These are phyloP conservation scores for Tetramorium simillimum DNA, from an alignment of 1,140 invertebrate species.

Conservation along the genomic window DNA sequence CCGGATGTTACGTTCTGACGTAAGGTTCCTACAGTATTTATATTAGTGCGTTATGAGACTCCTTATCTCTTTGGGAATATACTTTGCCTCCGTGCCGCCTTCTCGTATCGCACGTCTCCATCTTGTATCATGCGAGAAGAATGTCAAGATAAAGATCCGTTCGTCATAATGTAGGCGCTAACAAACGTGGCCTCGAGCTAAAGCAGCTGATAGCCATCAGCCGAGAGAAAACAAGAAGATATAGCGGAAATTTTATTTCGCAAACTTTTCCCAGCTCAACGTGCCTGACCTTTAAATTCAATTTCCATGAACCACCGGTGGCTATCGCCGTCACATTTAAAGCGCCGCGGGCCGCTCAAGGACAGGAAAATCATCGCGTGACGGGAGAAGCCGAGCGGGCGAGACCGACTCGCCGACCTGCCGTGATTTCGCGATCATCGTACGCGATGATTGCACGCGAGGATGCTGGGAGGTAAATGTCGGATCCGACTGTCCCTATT, in stretches of 20 bases:
- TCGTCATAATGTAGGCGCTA: conserved; percentile 33
- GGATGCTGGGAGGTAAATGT: conserved; percentile 71
- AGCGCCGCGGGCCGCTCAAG: background rate
- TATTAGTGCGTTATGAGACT: conserved; percentile 13
- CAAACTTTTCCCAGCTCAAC: background rate
- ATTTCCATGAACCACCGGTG: conserved; percentile 1
- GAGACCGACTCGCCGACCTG: background rate
- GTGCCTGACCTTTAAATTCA: conserved; percentile 25
- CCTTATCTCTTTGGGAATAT: conserved; percentile 26
- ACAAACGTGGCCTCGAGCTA: background rate
- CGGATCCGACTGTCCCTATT: conserved; percentile 72
- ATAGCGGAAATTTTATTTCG: conserved; percentile 19
- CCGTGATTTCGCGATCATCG: conserved; percentile 59
- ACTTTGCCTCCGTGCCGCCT: background rate
- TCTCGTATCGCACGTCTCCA: background rate
- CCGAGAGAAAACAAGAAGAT: background rate
- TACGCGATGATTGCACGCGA: conserved; percentile 35
- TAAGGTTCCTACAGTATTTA: background rate
- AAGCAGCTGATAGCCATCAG: background rate
- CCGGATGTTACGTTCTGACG: background rate
- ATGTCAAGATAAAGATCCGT: conserved; percentile 39
- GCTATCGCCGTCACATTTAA: background rate
- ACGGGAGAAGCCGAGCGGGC: background rate
- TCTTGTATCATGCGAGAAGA: conserved; percentile 25
- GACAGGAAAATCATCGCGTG: conserved; percentile 21